Percentiles rank a stretch among this genome's conserved stretches.
Evolutionary conservation across 2,888 invertebrate species (phyloP).

Genomic region (Cosmopolites sordidus): DNA sequence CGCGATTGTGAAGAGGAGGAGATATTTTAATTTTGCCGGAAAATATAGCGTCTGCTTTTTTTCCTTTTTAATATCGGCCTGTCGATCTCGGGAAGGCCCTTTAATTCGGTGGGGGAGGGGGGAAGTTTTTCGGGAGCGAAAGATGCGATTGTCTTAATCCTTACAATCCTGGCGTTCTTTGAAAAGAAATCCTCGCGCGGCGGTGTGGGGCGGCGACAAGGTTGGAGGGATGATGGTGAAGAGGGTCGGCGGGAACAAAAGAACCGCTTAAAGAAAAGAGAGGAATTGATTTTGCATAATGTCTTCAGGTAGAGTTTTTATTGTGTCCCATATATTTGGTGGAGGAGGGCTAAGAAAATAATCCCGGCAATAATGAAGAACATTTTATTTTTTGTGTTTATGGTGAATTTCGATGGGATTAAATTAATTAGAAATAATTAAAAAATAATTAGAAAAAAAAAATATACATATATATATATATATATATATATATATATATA

Average conservation of each 20-base stretch:
- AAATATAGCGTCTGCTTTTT: conserved; percentile 2
- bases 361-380: no score
- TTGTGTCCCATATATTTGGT: conserved; percentile 8
- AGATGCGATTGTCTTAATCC: conserved; percentile 44
- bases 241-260: conserved; percentile 40
- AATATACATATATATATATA: no score
- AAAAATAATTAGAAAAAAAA: no score
- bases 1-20: not conserved
- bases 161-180: conserved; percentile 41
- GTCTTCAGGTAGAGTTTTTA: conserved; percentile 50
- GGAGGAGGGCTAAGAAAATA: not conserved
- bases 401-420: no score
- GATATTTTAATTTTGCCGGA: not conserved
- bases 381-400: no score
- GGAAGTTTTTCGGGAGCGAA: conserved; percentile 28
- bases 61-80: conserved; percentile 25
- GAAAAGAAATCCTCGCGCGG: conserved; percentile 27
- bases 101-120: conserved; percentile 8
- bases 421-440: no score
- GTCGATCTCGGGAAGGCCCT: conserved; percentile 18
- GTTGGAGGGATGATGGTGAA: conserved; percentile 23
- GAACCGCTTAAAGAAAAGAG: conserved; percentile 38
- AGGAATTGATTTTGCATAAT: conserved; percentile 54
- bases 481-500: no score
- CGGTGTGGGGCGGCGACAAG: not conserved